Evolutionary conservation across 2,888 invertebrate species (phyloP).

Genomic region (Mimachlamys varia): DNA sequence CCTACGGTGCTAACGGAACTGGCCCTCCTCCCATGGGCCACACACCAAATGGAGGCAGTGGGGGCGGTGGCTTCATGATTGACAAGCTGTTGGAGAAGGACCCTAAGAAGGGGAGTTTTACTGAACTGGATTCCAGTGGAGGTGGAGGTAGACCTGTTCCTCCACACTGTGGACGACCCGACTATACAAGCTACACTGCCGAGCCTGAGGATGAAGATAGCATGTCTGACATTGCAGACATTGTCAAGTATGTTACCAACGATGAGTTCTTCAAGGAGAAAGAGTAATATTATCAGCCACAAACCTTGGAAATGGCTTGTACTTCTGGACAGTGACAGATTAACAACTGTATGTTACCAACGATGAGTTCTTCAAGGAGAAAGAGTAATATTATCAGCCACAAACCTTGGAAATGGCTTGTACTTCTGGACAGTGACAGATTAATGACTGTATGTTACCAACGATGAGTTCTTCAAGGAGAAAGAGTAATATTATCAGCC

Average conservation of each 20-base stretch:
- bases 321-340: no score
- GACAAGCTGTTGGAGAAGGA: constrained; percentile 60
- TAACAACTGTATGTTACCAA: not conserved
- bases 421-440: no score
- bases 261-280: constrained; percentile 56
- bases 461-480: constrained; percentile 57
- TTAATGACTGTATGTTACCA: no score
- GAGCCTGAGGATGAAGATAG: constrained; percentile 64
- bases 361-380: constrained; percentile 56
- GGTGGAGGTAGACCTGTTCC: constrained; percentile 28
- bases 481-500: not conserved
- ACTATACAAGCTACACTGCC: constrained; percentile 30
- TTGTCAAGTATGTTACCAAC: constrained; percentile 70
- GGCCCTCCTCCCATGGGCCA: not conserved
- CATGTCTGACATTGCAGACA: constrained; percentile 69
- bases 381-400: not conserved
- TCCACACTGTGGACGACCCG: constrained; percentile 3
- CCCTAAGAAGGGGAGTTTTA: constrained; percentile 39
- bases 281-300: not conserved
- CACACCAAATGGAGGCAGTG: constrained; percentile 37
- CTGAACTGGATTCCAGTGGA: not conserved
- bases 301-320: no score
- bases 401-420: no score
- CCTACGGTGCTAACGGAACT: constrained; percentile 18
- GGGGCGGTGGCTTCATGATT: constrained; percentile 68